Evolutionary conservation across 2,113 vertebrate species (phyloP), one percentile per base, ranked within the genome.

Genomic region (Todiramphus saurophagus): DNA sequence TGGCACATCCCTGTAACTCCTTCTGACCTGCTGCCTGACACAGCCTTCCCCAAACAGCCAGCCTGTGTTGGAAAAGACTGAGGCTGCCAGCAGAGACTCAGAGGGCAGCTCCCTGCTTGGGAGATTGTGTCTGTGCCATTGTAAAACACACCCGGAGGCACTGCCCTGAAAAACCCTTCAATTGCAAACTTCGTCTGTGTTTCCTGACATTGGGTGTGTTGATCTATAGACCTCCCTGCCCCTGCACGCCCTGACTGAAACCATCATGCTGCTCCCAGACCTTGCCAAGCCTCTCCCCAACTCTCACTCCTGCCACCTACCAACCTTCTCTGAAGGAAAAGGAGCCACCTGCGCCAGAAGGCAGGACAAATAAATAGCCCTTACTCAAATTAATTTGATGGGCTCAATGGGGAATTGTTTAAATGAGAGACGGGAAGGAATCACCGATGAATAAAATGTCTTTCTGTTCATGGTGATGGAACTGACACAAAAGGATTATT

Each of bases 401-500:
- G 63, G 73, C 82, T 95, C 87, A 60, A 31, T 50, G 74, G 85
- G 70, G 73, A 95, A 97, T 96, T 95, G 91, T 79, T 96, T 96
- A 96, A 96, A 97, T 68, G 92, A 95, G 91, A 70, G 68, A 67
- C 75, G 37, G 24, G 88, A 95, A 92, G 75, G 69, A 50, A 91
- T 64, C 0, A 0, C 50, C 2, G 0, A 60, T 88, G 73, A 97
- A 85, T 93, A 78, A 81, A 90, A 81, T 14, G 58, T 89, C 91
- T 95, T 3, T 3, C 87, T 91, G 82, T 81, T 96, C 92, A 60
- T 1, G 0, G 62, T 82, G 91, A 95, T 94, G 91, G 82, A 94
- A 77, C 89, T 96, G 94, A 97, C 27, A 11, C 94, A 93, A 60
- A 73, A 93, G 93, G 62, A 93, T 95, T 96, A 96, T 97, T 96